Evolutionary conservation across 1,140 invertebrate species (phyloP), one percentile per base, ranked within the genome.

Genomic region (Drosophila bipectinata): DNA sequence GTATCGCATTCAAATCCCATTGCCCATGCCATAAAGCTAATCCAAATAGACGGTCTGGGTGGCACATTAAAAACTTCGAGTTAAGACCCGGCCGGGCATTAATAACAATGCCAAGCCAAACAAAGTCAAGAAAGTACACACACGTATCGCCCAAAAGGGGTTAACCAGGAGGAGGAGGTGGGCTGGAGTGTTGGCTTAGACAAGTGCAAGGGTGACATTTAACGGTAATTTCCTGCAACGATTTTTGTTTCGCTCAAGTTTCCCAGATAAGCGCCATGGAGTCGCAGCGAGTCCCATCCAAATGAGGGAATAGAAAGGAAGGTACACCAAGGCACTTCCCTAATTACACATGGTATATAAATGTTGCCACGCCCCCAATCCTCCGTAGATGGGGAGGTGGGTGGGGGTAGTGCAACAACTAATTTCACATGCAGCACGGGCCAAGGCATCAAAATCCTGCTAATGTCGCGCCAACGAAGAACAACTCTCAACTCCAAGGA

Each of bases 381-480:
- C n/a, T n/a, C n/a, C n/a, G n/a, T n/a, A n/a, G n/a, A n/a, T n/a
- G n/a, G n/a, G n/a, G n/a, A n/a, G n/a, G n/a, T n/a, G n/a, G n/a
- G n/a, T n/a, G n/a, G n/a, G n/a, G n/a, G 45, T 44, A 54, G 55
- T 62, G 74, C 51, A 71, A 54, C 56, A 83, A 88, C 83, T 88
- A 88, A 88, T 88, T 88, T 88, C 83, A 88, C 79, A 88, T 88
- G 83, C 84, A 88, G 68, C 83, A 79, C 84, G 66, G 72, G 64
- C 44, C 72, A 67, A 79, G 52, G 72, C 84, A 89, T 83, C 79
- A 79, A 79, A 87, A 88, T 89, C 76, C 83, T 71, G 73, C 84
- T 89, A 89, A 88, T 88, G 84, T 89, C 72, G 79, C 84, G 63
- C 72, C 75, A 72, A 48, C 83, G 60, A 79, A 73, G 76, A 88